Conservation (phyloP, 2,113 vertebrate species). For the Alligator mississippiensis region DNA sequence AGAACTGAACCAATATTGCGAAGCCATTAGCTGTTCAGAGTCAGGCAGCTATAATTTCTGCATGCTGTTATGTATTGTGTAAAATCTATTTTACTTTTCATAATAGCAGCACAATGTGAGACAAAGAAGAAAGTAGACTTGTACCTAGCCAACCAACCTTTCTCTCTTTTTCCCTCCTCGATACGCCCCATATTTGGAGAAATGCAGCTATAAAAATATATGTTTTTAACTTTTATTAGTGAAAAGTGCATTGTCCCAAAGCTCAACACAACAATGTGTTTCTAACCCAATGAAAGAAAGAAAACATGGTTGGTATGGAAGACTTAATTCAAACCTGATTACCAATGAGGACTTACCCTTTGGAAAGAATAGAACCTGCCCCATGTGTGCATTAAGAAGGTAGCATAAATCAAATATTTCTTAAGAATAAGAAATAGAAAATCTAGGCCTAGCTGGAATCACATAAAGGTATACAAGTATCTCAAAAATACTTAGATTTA, state of each 20-base stretch:
- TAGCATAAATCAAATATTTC: not conserved
- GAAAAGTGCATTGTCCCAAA: not conserved
- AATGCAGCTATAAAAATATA: not conserved
- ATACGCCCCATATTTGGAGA: not conserved
- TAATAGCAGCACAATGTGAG: not conserved
- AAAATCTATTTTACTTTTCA: not conserved
- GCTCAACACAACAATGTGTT: not conserved
- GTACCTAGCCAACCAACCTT: not conserved
- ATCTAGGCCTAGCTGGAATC: fast-evolving
- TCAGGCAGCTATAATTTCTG: not conserved
- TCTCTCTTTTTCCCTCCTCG: not conserved
- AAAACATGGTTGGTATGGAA: not conserved
- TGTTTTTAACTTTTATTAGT: not conserved
- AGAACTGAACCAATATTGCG: not conserved
- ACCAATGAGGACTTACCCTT: not conserved
- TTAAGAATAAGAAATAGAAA: not conserved
- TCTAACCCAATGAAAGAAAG: not conserved
- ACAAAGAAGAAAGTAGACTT: not conserved
- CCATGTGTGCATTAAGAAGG: fast-evolving
- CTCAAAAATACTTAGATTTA: not conserved
- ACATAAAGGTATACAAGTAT: not conserved
- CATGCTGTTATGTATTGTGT: not conserved
- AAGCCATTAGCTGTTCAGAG: not conserved
- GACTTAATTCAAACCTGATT: not conserved
- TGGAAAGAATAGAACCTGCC: not conserved